These are phyloP conservation scores for Hydrotaea cyrtoneurina DNA, from an alignment of 2,888 invertebrate species.

Conservation along the genomic window DNA sequence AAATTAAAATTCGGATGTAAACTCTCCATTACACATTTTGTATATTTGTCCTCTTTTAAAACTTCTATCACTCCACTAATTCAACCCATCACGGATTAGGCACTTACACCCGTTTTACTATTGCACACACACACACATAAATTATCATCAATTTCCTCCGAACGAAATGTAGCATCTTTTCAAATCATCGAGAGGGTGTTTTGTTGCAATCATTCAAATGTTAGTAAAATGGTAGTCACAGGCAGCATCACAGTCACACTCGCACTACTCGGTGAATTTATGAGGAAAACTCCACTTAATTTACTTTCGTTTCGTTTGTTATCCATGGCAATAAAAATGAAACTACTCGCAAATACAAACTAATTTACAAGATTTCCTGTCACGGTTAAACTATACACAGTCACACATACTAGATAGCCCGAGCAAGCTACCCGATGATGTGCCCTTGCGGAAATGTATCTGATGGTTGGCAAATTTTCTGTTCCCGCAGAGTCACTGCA, in stretches of 20 bases:
- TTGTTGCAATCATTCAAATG: background rate
- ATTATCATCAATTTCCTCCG: background rate
- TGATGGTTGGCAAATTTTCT: background rate
- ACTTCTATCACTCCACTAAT: background rate
- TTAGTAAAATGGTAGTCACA: background rate
- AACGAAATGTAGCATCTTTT: background rate
- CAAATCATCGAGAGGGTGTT: constrained; percentile 7
- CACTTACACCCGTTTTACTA: too few relatives aligned
- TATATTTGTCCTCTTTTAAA: too few relatives aligned
- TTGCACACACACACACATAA: background rate
- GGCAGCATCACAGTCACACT: background rate
- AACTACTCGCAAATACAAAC: constrained; percentile 19
- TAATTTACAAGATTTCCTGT: constrained; percentile 64
- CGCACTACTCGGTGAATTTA: background rate
- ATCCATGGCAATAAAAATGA: constrained; percentile 14
- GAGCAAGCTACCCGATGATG: background rate
- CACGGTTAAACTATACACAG: background rate
- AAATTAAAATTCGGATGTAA: too few relatives aligned
- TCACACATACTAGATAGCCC: background rate
- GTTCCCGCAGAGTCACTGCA: background rate
- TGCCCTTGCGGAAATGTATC: background rate
- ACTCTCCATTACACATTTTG: too few relatives aligned
- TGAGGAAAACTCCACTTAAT: constrained; percentile 61
- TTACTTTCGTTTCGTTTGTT: constrained; percentile 32
- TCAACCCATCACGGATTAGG: background rate